Base-by-base conservation (phyloP, 53 echinoderm and acorn worm species). In the Henricia sp. region DNA sequence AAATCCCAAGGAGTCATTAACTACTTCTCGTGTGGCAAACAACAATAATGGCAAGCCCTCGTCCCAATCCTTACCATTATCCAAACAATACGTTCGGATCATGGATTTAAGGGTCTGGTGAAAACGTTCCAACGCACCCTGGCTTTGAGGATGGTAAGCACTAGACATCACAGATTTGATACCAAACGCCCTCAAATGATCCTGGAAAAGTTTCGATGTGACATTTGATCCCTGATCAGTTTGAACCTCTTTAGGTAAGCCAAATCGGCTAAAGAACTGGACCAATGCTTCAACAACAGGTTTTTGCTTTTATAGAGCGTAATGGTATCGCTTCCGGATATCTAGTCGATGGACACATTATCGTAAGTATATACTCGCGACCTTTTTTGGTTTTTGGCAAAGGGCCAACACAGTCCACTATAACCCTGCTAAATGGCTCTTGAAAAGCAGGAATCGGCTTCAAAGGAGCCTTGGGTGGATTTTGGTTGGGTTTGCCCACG, bases 351-450 rank as follows among this genome's bases (percentile, higher is more conserved):
- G 91, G 48, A 52, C 87, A 86, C 89, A 95, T 83, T 10, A 92
- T 92, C 1, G 92, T 95, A 13, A 92, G 41, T 41, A 87, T 6
- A 34, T 88, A 93, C 41, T 93, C 54, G 76, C 74, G 64, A 1
- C 90, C 90, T 35, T 82, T 68, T 37, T 63, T 90, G 13, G 90
- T 72, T 52, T 78, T 93, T 6, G 90, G 88, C 2, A 93, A 52
- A 30, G 93, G 90, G 14, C 93, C 90, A 23, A 93, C 85, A 60
- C 93, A 93, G 63, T 90, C 93, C 1, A 93, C 68, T 16, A 90
- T 76, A 2, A 93, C 84, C 51, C 55, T 85, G 56, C 83, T 71
- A 82, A 93, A 93, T 5, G 93, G 93, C 33, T 88, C 90, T 54
- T 80, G 88, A 59, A 90, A 85, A 14, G 88, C 86, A 6, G 93